phyloP scores from a whole-genome alignment of 2,113 vertebrate species.

The Pseudorectes ferrugineus region DNA sequence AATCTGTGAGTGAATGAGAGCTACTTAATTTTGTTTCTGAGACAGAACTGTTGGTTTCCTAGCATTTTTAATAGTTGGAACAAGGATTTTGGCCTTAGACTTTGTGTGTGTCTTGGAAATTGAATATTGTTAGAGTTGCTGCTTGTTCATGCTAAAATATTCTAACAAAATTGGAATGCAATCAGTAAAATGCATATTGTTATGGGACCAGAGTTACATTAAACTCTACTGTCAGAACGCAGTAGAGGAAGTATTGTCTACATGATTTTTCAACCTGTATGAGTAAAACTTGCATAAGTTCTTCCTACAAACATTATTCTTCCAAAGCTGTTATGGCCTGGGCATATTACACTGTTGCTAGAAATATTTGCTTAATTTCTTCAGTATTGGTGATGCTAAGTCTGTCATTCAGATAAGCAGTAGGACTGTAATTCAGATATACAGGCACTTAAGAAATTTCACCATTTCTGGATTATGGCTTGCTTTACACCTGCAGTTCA shows the following conservation, averaged over 20 bases:
- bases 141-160: neutral
- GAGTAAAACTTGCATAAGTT: neutral
- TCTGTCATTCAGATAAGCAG: neutral
- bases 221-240: neutral
- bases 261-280: neutral
- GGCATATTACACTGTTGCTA: neutral
- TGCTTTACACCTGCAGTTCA: neutral
- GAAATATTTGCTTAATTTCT: neutral
- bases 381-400: neutral
- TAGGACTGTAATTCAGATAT: neutral
- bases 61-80: neutral
- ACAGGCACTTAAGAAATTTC: neutral
- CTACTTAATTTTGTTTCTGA: neutral
- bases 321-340: neutral
- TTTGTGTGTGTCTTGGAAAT: neutral
- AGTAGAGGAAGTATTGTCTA: neutral
- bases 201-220: neutral
- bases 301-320: neutral
- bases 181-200: neutral
- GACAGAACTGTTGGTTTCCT: neutral
- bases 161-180: neutral
- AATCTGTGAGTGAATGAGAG: neutral
- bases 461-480: neutral
- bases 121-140: neutral
- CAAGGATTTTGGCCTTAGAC: neutral